phyloP scores from a whole-genome alignment of 2,797 vertebrate species.

The Hydrolagus colliei region DNA sequence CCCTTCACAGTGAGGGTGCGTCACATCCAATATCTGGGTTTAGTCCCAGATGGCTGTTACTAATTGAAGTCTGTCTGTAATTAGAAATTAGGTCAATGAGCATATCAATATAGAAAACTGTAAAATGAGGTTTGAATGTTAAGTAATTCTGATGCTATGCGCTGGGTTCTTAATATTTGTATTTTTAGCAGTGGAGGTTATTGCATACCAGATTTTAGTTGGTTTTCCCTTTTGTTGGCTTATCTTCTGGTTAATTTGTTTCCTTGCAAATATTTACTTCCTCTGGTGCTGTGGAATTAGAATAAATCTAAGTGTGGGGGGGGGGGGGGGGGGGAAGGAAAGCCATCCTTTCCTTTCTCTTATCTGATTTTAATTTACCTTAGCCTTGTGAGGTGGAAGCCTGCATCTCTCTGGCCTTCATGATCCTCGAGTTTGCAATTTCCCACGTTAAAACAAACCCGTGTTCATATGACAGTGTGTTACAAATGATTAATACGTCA shows the following conservation, averaged over 20 bases:
- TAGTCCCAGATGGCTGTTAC: constrained; percentile 11
- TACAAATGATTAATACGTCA: no score
- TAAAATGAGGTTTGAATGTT: background rate
- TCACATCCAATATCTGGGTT: constrained; percentile 2
- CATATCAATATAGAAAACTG: background rate
- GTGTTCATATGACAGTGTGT: no score
- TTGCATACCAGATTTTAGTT: background rate
- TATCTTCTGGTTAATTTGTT: background rate
- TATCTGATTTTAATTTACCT: no score
- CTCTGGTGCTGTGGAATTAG: background rate
- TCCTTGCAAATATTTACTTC: background rate
- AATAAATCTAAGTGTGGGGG: background rate
- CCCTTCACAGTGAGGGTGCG: background rate
- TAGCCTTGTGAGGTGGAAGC: no score
- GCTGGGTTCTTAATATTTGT: background rate
- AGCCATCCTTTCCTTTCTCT: no score
- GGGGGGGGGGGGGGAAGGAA: no score
- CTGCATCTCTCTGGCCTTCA: no score
- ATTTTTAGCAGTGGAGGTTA: background rate
- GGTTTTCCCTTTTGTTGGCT: constrained; percentile 8
- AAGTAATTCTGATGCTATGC: background rate
- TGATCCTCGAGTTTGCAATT: no score
- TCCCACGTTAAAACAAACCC: no score
- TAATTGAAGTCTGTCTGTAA: constrained; percentile 30
- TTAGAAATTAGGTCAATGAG: constrained; percentile 27